Evolutionary conservation across 2,113 vertebrate genomes (phyloP).

Genomic region (Stigmatopora nigra): DNA sequence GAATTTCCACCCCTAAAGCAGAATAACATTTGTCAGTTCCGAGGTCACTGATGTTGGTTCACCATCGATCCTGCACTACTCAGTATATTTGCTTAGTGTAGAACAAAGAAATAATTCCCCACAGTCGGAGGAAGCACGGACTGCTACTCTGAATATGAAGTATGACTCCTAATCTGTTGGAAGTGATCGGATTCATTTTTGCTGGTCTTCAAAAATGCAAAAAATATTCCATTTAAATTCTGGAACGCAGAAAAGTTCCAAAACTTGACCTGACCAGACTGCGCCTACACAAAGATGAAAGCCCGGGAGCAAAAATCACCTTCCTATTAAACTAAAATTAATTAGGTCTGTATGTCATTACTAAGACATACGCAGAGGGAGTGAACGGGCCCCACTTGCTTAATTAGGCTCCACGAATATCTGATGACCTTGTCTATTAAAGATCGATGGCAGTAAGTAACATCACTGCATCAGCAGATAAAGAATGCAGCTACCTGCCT

Average conservation of each 20-base stretch:
- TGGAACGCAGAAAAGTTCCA: background rate
- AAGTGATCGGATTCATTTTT: background rate
- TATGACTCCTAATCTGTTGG: background rate
- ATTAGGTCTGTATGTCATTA: constrained; percentile 33
- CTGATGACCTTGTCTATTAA: constrained; percentile 31
- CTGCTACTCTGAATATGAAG: background rate
- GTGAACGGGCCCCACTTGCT: constrained; percentile 25
- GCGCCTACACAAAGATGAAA: background rate
- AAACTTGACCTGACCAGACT: background rate
- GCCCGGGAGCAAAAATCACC: constrained; percentile 12
- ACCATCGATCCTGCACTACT: background rate
- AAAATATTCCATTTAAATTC: constrained; percentile 3
- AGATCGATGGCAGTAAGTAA: constrained; percentile 12
- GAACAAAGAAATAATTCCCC: background rate
- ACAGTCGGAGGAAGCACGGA: background rate
- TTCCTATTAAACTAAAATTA: constrained; percentile 20
- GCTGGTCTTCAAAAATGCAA: constrained; percentile 5
- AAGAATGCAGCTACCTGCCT: constrained; percentile 16
- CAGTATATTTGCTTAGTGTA: background rate
- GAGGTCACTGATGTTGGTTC: background rate
- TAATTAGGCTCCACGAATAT: constrained; percentile 43
- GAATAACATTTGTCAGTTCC: background rate
- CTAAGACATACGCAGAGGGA: constrained; percentile 28
- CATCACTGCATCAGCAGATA: constrained; percentile 7
- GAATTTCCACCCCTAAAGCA: background rate